These are phyloP conservation scores for Morone saxatilis DNA, from an alignment of 2,113 vertebrate genomes.

Conservation along the genomic window DNA sequence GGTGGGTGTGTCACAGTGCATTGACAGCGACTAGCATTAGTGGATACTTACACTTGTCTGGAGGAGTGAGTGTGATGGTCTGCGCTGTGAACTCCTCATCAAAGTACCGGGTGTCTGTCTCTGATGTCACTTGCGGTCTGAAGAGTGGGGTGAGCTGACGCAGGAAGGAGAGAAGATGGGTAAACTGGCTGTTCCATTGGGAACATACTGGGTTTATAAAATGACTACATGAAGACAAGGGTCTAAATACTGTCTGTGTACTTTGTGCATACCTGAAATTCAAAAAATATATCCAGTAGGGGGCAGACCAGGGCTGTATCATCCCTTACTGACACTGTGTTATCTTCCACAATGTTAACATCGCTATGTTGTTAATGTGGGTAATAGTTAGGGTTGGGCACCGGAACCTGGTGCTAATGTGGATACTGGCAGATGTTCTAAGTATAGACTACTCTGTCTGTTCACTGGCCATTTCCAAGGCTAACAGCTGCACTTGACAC, in stretches of 20 bases:
- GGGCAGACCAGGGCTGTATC: background rate
- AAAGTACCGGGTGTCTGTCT: conserved; percentile 91
- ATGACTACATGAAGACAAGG: background rate
- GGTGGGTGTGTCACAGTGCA: background rate
- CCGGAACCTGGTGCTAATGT: too few species aligned
- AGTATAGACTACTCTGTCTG: too few species aligned
- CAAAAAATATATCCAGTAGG: too few species aligned
- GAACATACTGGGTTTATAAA: background rate
- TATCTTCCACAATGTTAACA: too few species aligned
- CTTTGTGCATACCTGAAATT: background rate
- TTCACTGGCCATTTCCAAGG: too few species aligned
- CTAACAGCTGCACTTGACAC: too few species aligned
- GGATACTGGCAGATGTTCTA: too few species aligned
- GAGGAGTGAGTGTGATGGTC: conserved; percentile 91
- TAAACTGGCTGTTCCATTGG: background rate
- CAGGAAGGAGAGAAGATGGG: background rate
- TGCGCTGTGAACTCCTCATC: conserved; percentile 93
- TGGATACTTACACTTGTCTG: conserved; percentile 88
- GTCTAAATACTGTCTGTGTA: background rate
- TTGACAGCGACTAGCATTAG: background rate
- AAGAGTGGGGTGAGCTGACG: conserved; percentile 88
- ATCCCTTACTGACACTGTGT: background rate
- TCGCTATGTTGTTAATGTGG: background rate
- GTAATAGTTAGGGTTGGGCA: too few species aligned
- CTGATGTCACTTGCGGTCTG: conserved; percentile 92